These are phyloP conservation scores for Turritopsis dohrnii DNA, from an alignment of 30 jellyfish, hydroid and myxozoan species.

Conservation along the genomic window DNA sequence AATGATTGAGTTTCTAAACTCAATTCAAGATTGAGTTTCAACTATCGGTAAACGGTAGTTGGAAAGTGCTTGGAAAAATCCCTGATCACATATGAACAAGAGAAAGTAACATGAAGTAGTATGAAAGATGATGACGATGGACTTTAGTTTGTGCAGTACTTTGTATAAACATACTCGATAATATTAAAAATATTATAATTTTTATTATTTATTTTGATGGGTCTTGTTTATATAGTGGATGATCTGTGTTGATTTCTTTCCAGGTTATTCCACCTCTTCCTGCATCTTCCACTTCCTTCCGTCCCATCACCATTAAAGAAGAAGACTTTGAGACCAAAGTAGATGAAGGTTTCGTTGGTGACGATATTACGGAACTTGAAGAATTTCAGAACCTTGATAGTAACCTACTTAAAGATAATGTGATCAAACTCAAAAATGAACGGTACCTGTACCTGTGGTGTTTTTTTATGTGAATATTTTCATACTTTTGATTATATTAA, in stretches of 20 bases:
- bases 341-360: constrained; percentile 54
- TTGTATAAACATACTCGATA: too few relatives aligned
- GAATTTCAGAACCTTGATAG: constrained; percentile 86
- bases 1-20: too few relatives aligned
- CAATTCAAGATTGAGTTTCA: too few relatives aligned
- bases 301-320: constrained; percentile 38
- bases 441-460: constrained; percentile 28
- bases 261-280: neutral
- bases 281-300: constrained; percentile 29
- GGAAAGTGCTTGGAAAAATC: too few relatives aligned
- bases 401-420: constrained; percentile 65
- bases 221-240: neutral
- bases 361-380: constrained; percentile 80
- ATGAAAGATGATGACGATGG: too few relatives aligned
- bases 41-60: too few relatives aligned
- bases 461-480: neutral
- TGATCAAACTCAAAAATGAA: constrained; percentile 65
- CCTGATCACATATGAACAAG: too few relatives aligned
- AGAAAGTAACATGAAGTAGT: too few relatives aligned
- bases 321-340: constrained; percentile 44
- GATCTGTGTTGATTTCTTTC: neutral
- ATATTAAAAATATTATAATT: too few relatives aligned
- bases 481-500: neutral
- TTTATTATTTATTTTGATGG: too few relatives aligned
- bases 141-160: too few relatives aligned